Base-by-base conservation (phyloP, 1,140 invertebrate species). In the Hormaphis cornu region DNA sequence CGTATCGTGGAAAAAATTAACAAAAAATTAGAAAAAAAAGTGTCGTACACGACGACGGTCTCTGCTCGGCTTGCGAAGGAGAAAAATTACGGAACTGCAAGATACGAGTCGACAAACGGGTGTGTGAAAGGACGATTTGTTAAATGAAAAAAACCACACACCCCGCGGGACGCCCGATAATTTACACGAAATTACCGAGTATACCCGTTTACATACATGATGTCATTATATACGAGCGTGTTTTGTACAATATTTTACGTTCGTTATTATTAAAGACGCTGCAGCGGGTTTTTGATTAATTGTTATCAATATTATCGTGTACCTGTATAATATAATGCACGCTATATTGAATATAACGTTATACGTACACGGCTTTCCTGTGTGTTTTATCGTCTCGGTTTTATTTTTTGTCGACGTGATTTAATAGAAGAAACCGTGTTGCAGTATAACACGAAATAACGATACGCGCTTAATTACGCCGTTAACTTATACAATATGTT, bases 171-270 rank as follows among this genome's bases (percentile, higher is more conserved):
- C 61, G 61, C 44, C 61, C 61, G 61, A 66, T 66, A 66, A 66
- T 66, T 66, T 66, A 66, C 61, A 66, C 61, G 61, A 66, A 66
- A 66, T 66, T 66, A 66, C 44, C 61, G 30, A 66, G 61, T 66
- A 66, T 66, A 66, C 61, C 44, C 48, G 61, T 66, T 66, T 50
- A n/a, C 12, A 10, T 26, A 48, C 44, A 16, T 66, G 42, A 48
- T 66, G 58, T 61, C 58, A 61, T 61, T 61, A 61, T 61, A 44
- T 16, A n/a, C 18, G 8, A 56, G 54, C 35, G 54, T 26, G 54
- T 24, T 33, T 6, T 14, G 10, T n/a, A n/a, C n/a, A n/a, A n/a
- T n/a, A n/a, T n/a, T n/a, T n/a, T n/a, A n/a, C n/a, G n/a, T n/a
- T n/a, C n/a, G n/a, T n/a, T n/a, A n/a, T n/a, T n/a, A n/a, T n/a